phyloP scores from a whole-genome alignment of 2,113 vertebrate species.

The Oncorhynchus mykiss region DNA sequence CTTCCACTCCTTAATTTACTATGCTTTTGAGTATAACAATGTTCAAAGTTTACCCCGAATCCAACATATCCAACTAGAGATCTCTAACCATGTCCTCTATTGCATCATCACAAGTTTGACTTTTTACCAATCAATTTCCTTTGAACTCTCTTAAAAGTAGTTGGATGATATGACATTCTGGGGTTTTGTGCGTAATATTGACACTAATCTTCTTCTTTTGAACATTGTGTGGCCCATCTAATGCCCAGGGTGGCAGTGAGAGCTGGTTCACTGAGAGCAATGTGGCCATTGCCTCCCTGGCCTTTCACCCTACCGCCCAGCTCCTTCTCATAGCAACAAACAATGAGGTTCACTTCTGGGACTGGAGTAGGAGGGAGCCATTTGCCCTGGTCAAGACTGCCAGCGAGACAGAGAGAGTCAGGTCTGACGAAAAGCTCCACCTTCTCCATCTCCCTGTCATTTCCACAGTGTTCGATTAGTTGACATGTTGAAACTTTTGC shows the following conservation, averaged over 20 bases:
- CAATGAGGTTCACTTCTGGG: slow-evolving; percentile 90
- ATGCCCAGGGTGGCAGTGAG: slow-evolving; percentile 83
- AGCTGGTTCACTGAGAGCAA: slow-evolving; percentile 93
- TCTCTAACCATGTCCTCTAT: too few species aligned
- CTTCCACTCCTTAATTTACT: too few species aligned
- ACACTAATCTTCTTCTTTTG: not conserved
- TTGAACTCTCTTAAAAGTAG: too few species aligned
- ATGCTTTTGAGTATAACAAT: too few species aligned
- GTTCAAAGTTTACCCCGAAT: too few species aligned
- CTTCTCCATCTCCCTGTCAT: not conserved
- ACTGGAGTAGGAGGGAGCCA: slow-evolving; percentile 88
- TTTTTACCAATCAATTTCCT: too few species aligned
- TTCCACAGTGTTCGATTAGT: not conserved
- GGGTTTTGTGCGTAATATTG: too few species aligned
- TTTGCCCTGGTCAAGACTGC: slow-evolving; percentile 89
- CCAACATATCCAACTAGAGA: too few species aligned
- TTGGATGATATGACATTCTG: too few species aligned
- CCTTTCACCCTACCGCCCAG: slow-evolving; percentile 88
- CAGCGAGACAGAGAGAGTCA: slow-evolving; percentile 86
- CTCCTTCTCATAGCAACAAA: slow-evolving; percentile 87
- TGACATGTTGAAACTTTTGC: not conserved
- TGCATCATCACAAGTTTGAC: too few species aligned
- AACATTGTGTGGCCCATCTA: not conserved
- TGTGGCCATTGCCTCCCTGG: slow-evolving; percentile 86
- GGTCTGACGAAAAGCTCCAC: slow-evolving; percentile 61